These are phyloP conservation scores for Dipodomys spectabilis DNA, from an alignment of 2,113 vertebrate species.

Conservation along the genomic window DNA sequence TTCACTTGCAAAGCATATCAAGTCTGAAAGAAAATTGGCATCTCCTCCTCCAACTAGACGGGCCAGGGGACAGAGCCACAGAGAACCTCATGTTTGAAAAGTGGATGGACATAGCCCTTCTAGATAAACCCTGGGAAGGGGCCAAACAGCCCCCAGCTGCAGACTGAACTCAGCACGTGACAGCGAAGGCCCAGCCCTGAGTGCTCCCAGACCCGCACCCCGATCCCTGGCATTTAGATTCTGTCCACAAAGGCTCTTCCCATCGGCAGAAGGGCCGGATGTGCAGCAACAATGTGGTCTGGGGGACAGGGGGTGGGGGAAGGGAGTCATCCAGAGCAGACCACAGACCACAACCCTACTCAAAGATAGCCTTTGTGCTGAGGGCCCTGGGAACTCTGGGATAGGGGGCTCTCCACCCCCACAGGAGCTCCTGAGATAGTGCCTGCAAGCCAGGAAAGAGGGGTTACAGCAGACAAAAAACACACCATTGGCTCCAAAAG, in stretches of 20 bases:
- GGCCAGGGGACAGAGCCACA: accelerated
- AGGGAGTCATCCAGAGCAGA: not conserved
- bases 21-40: not conserved
- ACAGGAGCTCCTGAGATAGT: not conserved
- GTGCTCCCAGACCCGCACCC: accelerated
- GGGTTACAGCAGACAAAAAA: not conserved
- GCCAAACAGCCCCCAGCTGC: not conserved
- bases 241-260: not conserved
- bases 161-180: not conserved
- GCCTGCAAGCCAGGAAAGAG: not conserved
- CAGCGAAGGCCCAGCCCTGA: not conserved
- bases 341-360: not conserved
- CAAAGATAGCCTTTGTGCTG: not conserved
- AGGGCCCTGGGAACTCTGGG: not conserved
- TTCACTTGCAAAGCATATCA: not conserved
- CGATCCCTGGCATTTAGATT: not conserved
- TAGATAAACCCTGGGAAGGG: not conserved
- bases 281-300: not conserved
- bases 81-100: not conserved
- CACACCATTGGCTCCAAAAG: not conserved
- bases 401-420: not conserved
- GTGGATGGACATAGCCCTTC: not conserved
- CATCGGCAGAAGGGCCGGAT: not conserved
- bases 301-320: too few relatives aligned
- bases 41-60: not conserved